phyloP scores from a whole-genome alignment of 2,888 invertebrate species.

The Schizaphis graminum region DNA sequence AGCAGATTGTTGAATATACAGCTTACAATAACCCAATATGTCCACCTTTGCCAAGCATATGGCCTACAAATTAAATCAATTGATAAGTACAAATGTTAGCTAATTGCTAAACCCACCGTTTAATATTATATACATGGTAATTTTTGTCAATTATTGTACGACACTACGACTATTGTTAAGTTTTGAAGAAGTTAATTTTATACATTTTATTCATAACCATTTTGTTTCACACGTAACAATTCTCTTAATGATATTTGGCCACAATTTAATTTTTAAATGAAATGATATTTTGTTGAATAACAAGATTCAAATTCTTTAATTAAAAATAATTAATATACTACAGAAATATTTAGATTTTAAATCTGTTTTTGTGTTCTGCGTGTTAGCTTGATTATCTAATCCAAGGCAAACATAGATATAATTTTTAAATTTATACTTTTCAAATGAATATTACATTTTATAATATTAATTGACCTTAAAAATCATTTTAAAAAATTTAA shows the following conservation, averaged over 20 bases:
- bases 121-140: conserved; percentile 25
- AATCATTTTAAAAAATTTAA: background rate
- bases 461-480: background rate
- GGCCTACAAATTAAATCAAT: conserved; percentile 53
- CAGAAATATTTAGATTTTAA: background rate
- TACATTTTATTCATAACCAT: background rate
- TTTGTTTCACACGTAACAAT: background rate
- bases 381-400: background rate
- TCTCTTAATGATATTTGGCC: background rate
- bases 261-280: background rate
- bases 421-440: background rate
- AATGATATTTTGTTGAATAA: background rate
- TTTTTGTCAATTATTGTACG: conserved; percentile 47
- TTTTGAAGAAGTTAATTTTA: background rate
- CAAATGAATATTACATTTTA: background rate
- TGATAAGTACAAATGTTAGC: conserved; percentile 44
- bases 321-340: background rate
- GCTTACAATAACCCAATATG: conserved; percentile 45
- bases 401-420: background rate
- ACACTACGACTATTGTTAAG: conserved; percentile 1
- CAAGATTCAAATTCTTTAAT: background rate
- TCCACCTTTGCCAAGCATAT: conserved; percentile 59
- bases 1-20: conserved; percentile 69
- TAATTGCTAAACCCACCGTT: conserved; percentile 22
- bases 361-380: background rate